phyloP scores from a whole-genome alignment of 2,888 invertebrate species.

The Buathra laborator region DNA sequence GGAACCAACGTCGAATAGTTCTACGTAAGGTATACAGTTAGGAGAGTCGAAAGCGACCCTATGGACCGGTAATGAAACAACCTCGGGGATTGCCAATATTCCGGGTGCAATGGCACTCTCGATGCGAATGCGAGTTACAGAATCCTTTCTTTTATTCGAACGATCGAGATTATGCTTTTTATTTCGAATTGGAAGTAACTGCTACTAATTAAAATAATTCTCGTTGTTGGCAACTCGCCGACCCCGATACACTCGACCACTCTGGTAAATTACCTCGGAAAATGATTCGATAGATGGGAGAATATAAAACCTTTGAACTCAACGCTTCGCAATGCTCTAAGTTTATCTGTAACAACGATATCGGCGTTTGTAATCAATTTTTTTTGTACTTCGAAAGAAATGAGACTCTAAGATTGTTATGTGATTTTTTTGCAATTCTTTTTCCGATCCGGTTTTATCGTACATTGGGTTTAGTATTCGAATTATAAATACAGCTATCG shows the following conservation, averaged over 20 bases:
- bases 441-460: background rate
- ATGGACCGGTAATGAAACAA: slow-evolving; percentile 47
- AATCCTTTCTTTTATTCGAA: slow-evolving; percentile 9
- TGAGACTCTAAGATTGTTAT: background rate
- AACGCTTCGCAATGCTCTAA: background rate
- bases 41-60: slow-evolving; percentile 29
- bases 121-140: slow-evolving; percentile 5
- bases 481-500: background rate
- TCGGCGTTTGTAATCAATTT: background rate
- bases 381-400: background rate
- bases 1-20: background rate
- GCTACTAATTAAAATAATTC: slow-evolving; percentile 42
- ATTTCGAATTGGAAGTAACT: slow-evolving; percentile 19
- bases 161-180: slow-evolving; percentile 13
- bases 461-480: background rate
- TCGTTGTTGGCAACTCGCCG: slow-evolving; percentile 2
- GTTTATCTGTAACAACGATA: background rate
- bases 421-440: background rate
- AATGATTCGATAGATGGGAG: background rate
- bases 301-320: slow-evolving; percentile 17
- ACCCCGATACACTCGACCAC: background rate
- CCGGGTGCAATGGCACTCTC: background rate
- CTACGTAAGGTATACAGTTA: slow-evolving; percentile 2
- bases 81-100: slow-evolving; percentile 34
- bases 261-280: slow-evolving; percentile 3